Evolutionary conservation across 2,797 vertebrate genomes (phyloP).

Genomic region (Syndactyla subalaris): DNA sequence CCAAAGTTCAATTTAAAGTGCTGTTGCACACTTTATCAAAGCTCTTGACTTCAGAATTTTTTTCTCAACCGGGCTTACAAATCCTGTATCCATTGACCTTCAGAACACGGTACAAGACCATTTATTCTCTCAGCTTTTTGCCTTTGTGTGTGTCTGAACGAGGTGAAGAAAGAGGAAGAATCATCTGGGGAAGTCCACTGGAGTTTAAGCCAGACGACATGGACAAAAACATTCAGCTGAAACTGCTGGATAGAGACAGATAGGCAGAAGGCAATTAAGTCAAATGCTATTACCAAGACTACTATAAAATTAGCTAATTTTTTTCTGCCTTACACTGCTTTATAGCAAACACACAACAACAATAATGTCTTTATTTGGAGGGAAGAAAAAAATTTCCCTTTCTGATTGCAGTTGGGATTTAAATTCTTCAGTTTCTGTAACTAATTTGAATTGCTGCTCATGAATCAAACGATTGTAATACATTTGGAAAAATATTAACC

Average conservation of each 20-base stretch:
- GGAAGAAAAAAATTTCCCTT: background rate
- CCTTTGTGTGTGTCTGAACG: constrained; percentile 9
- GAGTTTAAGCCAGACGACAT: background rate
- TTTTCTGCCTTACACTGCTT: background rate
- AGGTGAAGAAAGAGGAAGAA: constrained; percentile 28
- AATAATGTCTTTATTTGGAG: background rate
- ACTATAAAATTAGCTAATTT: background rate
- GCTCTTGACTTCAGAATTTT: constrained; percentile 60
- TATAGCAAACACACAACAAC: background rate
- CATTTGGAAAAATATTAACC: background rate
- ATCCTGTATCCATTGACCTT: constrained; percentile 53
- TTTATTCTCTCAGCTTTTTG: constrained; percentile 57
- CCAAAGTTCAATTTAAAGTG: constrained; percentile 67
- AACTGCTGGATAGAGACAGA: background rate
- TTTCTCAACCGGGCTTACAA: constrained; percentile 51
- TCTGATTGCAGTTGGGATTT: background rate
- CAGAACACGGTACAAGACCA: constrained; percentile 46
- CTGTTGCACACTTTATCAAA: constrained; percentile 60
- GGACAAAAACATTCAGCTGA: background rate
- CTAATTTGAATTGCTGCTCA: background rate
- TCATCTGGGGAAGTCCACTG: background rate
- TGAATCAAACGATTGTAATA: background rate
- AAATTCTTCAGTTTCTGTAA: background rate
- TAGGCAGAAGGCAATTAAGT: background rate
- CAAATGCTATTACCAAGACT: background rate